phyloP scores from a whole-genome alignment of 2,888 invertebrate genomes.

The Geophilus truncorum region DNA sequence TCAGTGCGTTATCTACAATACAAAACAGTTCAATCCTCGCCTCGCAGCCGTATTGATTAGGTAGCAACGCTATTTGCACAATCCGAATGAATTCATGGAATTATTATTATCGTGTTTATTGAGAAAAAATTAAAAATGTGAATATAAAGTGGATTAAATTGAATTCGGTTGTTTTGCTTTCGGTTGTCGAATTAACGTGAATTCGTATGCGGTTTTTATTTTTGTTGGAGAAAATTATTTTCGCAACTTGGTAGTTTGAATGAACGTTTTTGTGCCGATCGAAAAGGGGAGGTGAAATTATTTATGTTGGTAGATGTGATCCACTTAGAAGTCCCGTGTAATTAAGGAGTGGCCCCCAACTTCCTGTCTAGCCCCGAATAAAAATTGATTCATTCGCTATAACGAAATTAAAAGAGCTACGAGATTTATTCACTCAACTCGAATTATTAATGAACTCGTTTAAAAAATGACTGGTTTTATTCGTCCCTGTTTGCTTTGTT shows the following conservation, averaged over 20 bases:
- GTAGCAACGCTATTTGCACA: background rate
- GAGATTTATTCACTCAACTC: constrained; percentile 18
- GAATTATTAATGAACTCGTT: constrained; percentile 25
- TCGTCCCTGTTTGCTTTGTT: too few relatives aligned
- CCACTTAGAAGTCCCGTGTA: constrained; percentile 27
- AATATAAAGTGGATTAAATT: background rate
- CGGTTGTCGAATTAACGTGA: background rate
- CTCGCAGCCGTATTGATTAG: constrained; percentile 12
- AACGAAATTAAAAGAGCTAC: constrained; percentile 8
- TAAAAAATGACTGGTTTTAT: background rate
- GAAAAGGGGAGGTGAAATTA: constrained; percentile 27
- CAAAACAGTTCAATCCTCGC: constrained; percentile 13
- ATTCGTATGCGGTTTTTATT: background rate
- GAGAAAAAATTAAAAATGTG: background rate
- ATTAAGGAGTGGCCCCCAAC: constrained; percentile 27
- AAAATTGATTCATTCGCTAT: constrained; percentile 27
- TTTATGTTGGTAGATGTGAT: constrained; percentile 19
- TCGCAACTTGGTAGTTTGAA: background rate
- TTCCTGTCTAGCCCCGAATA: constrained; percentile 25
- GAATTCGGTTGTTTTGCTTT: background rate
- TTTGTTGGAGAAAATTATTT: background rate
- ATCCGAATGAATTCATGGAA: background rate
- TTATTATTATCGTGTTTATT: background rate
- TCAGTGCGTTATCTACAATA: background rate
- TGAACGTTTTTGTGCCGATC: background rate